phyloP scores from a whole-genome alignment of 1,140 invertebrate species.

The Bombus haemorrhoidalis region DNA sequence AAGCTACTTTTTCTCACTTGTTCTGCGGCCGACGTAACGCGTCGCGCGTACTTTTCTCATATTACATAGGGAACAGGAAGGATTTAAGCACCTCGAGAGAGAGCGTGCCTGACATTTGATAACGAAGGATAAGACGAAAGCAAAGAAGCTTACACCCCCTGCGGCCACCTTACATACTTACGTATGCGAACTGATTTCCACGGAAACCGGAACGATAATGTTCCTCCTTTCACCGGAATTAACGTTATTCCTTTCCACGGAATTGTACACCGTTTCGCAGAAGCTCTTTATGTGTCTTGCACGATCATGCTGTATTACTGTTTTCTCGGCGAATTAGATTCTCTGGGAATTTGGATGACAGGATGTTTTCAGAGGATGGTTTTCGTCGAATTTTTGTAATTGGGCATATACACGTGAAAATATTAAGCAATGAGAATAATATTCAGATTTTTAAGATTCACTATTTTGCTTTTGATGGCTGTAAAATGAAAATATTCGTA shows the following conservation, averaged over 20 bases:
- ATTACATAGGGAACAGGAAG: slow-evolving; percentile 46
- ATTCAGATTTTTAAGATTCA: no score
- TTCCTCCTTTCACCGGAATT: neutral
- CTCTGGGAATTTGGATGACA: no score
- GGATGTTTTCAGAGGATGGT: no score
- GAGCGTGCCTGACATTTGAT: slow-evolving; percentile 50
- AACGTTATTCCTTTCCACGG: slow-evolving; percentile 10
- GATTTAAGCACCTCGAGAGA: slow-evolving; percentile 43
- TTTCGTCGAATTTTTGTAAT: no score
- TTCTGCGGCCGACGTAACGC: slow-evolving; percentile 41
- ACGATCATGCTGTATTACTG: neutral
- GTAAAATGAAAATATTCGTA: no score
- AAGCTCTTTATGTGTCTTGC: neutral
- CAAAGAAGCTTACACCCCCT: slow-evolving; percentile 38
- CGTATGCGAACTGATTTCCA: slow-evolving; percentile 33
- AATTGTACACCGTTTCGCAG: neutral
- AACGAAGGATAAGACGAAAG: slow-evolving; percentile 46
- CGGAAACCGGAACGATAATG: neutral
- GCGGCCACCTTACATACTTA: slow-evolving; percentile 3
- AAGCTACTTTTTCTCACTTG: slow-evolving; percentile 67
- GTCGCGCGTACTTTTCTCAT: slow-evolving; percentile 56
- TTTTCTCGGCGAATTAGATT: no score
- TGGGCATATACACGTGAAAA: no score
- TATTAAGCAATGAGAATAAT: no score
- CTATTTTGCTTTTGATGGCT: no score